Evolutionary conservation across 53 echinoderm and acorn worm genomes (phyloP).

Genomic region (Patiria pectinifera): DNA sequence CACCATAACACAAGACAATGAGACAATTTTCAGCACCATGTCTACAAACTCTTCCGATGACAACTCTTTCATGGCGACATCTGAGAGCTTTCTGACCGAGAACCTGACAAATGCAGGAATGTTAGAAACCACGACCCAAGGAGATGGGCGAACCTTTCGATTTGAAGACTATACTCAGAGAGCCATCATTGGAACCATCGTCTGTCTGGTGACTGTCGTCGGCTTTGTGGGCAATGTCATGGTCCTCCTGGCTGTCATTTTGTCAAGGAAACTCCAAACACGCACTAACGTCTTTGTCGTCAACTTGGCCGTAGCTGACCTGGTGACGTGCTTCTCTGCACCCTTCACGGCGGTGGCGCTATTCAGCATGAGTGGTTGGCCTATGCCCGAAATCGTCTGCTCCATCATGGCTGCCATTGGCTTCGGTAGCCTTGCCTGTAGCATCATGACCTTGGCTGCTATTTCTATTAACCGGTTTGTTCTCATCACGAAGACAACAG

Average conservation of each 20-base stretch:
- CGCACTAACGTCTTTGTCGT: slow-evolving; percentile 76
- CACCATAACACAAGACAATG: neutral
- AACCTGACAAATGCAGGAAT: neutral
- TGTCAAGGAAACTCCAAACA: slow-evolving; percentile 75
- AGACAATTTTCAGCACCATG: neutral
- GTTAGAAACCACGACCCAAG: slow-evolving; percentile 11
- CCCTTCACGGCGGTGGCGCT: slow-evolving; percentile 68
- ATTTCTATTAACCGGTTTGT: slow-evolving; percentile 77
- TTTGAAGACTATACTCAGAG: slow-evolving; percentile 73
- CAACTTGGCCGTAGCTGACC: slow-evolving; percentile 76
- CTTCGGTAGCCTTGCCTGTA: slow-evolving; percentile 61
- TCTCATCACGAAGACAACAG: slow-evolving; percentile 66
- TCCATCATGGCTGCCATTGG: slow-evolving; percentile 45
- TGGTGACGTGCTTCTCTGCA: slow-evolving; percentile 52
- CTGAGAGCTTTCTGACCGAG: slow-evolving; percentile 19
- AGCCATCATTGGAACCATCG: slow-evolving; percentile 39
- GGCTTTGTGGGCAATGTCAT: slow-evolving; percentile 66
- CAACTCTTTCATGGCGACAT: slow-evolving; percentile 6
- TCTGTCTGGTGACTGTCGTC: slow-evolving; percentile 44
- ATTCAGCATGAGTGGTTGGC: slow-evolving; percentile 59
- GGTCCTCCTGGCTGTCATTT: slow-evolving; percentile 69
- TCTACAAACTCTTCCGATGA: slow-evolving; percentile 1
- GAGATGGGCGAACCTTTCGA: slow-evolving; percentile 27
- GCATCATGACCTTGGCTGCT: slow-evolving; percentile 67
- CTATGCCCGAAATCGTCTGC: slow-evolving; percentile 66